Base-by-base conservation (phyloP, 2,797 vertebrate species). In the Philypnodon macrostomus region DNA sequence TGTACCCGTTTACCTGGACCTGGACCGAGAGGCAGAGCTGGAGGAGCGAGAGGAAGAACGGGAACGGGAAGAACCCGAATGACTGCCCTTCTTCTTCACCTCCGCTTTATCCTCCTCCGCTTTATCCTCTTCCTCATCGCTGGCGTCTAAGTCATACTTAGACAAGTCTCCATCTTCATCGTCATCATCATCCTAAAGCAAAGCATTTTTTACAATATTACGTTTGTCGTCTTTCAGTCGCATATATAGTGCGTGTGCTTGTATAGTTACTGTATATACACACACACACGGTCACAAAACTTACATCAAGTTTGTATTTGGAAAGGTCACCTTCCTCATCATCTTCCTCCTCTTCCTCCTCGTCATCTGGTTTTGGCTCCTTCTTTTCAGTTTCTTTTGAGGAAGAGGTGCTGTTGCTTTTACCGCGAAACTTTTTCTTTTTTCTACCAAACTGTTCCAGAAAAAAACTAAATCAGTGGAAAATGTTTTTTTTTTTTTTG, bases 1-100 rank as follows among this genome's bases (percentile, higher is more conserved):
- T 98, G 95, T 92, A 95, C 95, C 95, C 95, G 92, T 98, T 99
- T 99, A 99, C 97, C 97, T 98, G 95, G 97, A 99, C 97, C 97
- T 97, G 85, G 97, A 99, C 97, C 94, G 94, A 85, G 96, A 98
- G 90, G 95, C 95, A 85, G 96, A 96, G 79, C 93, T 94, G 84
- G 95, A 97, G 63, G 97, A 98, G 79, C 85, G 93, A 3, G 95
- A 97, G 55, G 95, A 96, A 16, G 96, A 97, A 39, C 81, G 90
- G 50, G 94, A 96, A 4, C 79, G 92, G 39, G 95, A 95, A n/a
- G 96, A 98, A 36, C 88, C 93, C 0, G 97, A 96, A 18, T 55
- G 89, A 76, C 94, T 95, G 73, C 87, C 90, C 79, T 91, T 89
- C 63, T 85, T 89, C 63, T 92, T 90, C 49, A 91, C 91, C 70